Conservation (phyloP, 2,113 vertebrate species). For the Cephalopterus ornatus region DNA sequence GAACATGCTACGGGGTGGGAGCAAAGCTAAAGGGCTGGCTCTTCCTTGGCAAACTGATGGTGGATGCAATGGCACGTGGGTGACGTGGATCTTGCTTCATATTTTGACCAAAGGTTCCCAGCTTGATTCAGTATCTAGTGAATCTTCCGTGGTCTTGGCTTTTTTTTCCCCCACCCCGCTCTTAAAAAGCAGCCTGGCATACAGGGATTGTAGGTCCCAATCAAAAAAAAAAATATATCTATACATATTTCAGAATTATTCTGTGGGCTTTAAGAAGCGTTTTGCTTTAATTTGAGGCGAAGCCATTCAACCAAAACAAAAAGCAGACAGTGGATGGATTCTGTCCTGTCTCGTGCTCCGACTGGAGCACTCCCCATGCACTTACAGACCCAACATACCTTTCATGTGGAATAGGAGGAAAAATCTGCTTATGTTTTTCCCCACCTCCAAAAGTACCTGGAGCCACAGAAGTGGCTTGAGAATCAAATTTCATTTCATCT, state of each 20-base stretch:
- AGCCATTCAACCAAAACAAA: slow-evolving; percentile 33
- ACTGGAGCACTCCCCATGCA: background rate
- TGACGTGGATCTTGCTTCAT: background rate
- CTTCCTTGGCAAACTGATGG: background rate
- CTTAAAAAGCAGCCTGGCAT: background rate
- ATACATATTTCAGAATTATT: background rate
- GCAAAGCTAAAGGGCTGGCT: slow-evolving; percentile 55
- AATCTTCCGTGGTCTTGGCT: background rate
- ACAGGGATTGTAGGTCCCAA: background rate
- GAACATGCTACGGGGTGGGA: slow-evolving; percentile 63
- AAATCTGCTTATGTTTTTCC: background rate
- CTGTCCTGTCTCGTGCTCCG: background rate
- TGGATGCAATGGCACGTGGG: slow-evolving; percentile 12
- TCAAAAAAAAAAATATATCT: background rate
- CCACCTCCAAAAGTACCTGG: background rate
- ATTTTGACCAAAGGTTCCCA: slow-evolving; percentile 24
- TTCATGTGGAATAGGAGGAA: background rate
- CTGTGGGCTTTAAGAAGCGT: background rate
- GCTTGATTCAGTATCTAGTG: background rate
- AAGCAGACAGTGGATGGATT: slow-evolving; percentile 22
- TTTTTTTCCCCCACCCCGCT: rapidly evolving
- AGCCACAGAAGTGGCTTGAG: background rate
- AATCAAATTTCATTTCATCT: slow-evolving; percentile 28
- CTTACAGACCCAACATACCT: background rate
- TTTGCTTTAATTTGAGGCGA: background rate